Percentiles rank a stretch among this genome's conserved stretches.
Conservation (phyloP, 2,888 invertebrate genomes). For the Dendrolimus houi region DNA sequence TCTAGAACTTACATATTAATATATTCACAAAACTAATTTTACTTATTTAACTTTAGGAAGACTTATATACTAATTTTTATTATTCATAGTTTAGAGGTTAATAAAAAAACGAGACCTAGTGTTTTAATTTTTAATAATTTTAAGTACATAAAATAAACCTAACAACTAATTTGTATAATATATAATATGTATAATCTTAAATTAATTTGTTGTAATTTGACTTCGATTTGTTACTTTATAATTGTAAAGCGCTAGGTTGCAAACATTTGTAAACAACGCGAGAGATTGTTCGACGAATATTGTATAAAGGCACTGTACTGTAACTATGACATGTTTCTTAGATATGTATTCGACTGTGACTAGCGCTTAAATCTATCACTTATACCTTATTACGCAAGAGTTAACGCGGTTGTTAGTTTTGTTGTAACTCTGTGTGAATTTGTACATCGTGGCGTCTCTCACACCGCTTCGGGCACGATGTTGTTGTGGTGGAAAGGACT, state of each 20-base stretch:
- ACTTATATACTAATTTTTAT: too few relatives aligned
- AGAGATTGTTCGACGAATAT: conserved; percentile 51
- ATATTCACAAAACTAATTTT: too few relatives aligned
- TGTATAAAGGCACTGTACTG: conserved; percentile 66
- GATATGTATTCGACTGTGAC: conserved; percentile 56
- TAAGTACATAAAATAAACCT: conserved; percentile 77
- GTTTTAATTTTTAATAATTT: conserved; percentile 71
- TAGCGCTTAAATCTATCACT: conserved; percentile 71
- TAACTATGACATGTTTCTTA: conserved; percentile 36
- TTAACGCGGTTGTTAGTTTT: conserved; percentile 63
- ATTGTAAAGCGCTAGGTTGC: conserved; percentile 65
- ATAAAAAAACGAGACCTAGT: conserved; percentile 32
- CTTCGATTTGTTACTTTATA: conserved; percentile 66
- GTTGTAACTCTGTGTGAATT: conserved; percentile 35
- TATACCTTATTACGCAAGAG: conserved; percentile 64
- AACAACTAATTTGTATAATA: conserved; percentile 75
- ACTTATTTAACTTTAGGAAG: too few relatives aligned
- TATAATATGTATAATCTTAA: conserved; percentile 75
- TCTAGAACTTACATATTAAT: too few relatives aligned
- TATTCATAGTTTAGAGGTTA: too few relatives aligned
- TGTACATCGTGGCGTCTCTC: conserved; percentile 33
- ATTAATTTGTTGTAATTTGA: conserved; percentile 75
- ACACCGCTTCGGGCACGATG: conserved; percentile 79
- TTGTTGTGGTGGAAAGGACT: conserved; percentile 79
- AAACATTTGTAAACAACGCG: conserved; percentile 38